These are phyloP conservation scores for Perizoma flavofasciatum DNA, from an alignment of 2,888 invertebrate species.

Conservation along the genomic window DNA sequence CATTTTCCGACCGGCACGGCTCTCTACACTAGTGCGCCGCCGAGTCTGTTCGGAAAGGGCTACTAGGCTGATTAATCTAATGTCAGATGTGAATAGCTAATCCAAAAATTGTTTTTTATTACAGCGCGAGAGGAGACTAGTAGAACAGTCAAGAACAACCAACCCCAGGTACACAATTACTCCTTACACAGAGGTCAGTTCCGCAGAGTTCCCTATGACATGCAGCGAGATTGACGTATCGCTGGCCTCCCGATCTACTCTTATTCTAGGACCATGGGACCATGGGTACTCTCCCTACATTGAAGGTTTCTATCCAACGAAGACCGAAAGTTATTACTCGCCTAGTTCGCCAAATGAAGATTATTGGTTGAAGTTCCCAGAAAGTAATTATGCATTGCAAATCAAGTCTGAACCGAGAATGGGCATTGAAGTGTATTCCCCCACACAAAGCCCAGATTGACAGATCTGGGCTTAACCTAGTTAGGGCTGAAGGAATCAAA, in stretches of 20 bases:
- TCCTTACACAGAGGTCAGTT: slow-evolving; percentile 22
- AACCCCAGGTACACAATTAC: slow-evolving; percentile 13
- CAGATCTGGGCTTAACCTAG: not conserved
- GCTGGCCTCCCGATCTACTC: slow-evolving; percentile 25
- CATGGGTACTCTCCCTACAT: slow-evolving; percentile 15
- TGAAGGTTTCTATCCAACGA: slow-evolving; percentile 11
- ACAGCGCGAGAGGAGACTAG: slow-evolving; percentile 40
- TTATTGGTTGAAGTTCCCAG: not conserved
- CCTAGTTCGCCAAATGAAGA: slow-evolving; percentile 3
- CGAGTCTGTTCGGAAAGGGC: too few species aligned
- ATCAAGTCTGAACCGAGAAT: slow-evolving; percentile 26
- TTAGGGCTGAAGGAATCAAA: slow-evolving; percentile 7
- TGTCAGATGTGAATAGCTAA: too few species aligned
- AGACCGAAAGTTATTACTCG: slow-evolving; percentile 10
- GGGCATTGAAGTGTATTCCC: slow-evolving; percentile 30
- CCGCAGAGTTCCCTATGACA: slow-evolving; percentile 18
- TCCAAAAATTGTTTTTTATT: slow-evolving; percentile 7
- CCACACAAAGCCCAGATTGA: slow-evolving; percentile 11
- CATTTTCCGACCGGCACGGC: too few species aligned
- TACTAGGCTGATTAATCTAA: too few species aligned
- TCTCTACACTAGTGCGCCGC: too few species aligned
- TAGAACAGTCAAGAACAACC: slow-evolving; percentile 22
- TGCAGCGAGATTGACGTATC: slow-evolving; percentile 25
- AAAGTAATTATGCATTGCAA: slow-evolving; percentile 12
- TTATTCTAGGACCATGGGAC: slow-evolving; percentile 18